A percentile compares a stretch with the other conserved stretches of the same genome.
Conservation (phyloP, 2,888 invertebrate species). For the Clunio marinus region DNA sequence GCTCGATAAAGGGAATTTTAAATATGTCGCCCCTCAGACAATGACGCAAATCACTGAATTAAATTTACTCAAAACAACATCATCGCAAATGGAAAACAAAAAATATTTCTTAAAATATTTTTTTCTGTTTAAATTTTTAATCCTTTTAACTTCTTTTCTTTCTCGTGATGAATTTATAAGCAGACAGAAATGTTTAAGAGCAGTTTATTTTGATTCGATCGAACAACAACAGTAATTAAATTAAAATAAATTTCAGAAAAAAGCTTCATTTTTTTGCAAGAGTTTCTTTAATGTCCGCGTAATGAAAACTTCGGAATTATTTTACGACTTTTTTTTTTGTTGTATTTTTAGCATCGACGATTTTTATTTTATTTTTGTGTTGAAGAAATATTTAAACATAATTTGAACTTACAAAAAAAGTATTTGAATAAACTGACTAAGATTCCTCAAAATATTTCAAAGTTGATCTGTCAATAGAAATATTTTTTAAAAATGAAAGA, state of each 20-base stretch:
- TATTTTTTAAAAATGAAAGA: not conserved
- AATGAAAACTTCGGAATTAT: not conserved
- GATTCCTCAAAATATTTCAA: no score
- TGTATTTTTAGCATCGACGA: slow-evolving; percentile 11
- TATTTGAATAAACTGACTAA: no score
- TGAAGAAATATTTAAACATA: no score
- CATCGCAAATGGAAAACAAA: no score
- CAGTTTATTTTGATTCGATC: slow-evolving; percentile 22
- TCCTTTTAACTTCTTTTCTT: no score
- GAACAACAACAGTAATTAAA: slow-evolving; percentile 25
- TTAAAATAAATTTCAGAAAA: not conserved
- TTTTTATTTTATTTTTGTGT: no score
- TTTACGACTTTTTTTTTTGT: slow-evolving; percentile 1
- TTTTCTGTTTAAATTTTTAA: no score
- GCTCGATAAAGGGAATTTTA: no score
- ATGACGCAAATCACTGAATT: not conserved
- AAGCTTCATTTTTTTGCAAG: not conserved
- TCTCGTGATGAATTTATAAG: not conserved
- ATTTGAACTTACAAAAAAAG: no score
- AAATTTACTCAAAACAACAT: not conserved
- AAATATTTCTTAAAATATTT: no score
- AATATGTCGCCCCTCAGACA: not conserved
- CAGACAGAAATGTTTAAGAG: slow-evolving; percentile 4
- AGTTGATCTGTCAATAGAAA: no score
- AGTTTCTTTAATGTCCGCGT: slow-evolving; percentile 13